Percentiles rank a stretch among this genome's conserved stretches.
These are phyloP conservation scores for Siniperca obscura DNA, from an alignment of 2,797 vertebrate genomes.

Conservation along the genomic window DNA sequence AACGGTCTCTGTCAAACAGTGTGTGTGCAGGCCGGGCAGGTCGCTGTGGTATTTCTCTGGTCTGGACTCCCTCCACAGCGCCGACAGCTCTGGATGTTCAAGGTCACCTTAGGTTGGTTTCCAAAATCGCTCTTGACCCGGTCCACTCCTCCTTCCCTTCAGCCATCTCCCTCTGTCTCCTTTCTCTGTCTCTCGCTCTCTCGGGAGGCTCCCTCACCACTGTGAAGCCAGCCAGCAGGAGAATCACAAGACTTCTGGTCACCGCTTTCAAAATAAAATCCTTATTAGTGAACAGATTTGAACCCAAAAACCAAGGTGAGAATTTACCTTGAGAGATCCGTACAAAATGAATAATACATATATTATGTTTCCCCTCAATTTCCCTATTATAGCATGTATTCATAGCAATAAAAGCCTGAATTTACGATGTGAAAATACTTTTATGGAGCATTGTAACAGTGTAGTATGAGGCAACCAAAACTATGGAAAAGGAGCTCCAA, in stretches of 20 bases:
- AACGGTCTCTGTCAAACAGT: neutral
- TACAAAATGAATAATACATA: neutral
- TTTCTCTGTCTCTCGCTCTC: conserved; percentile 30
- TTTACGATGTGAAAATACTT: neutral
- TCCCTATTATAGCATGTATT: neutral
- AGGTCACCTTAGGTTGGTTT: conserved; percentile 45
- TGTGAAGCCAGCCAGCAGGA: neutral
- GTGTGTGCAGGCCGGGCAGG: conserved; percentile 37
- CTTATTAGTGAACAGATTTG: too few relatives aligned
- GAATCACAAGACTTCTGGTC: neutral
- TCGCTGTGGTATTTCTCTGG: neutral
- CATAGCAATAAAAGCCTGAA: neutral
- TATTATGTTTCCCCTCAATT: neutral
- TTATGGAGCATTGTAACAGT: neutral
- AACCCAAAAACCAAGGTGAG: neutral
- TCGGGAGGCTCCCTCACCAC: conserved; percentile 22
- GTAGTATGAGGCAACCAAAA: neutral
- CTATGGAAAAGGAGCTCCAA: neutral
- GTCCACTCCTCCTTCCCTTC: conserved; percentile 50
- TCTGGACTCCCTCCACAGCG: neutral
- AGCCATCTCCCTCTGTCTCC: conserved; percentile 66
- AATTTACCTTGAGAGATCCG: neutral
- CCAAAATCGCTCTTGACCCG: conserved; percentile 48
- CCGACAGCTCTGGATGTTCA: conserved; percentile 41
- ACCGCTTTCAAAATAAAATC: conserved; percentile 68